phyloP scores from a whole-genome alignment of 2,888 invertebrate species.

The Eurytoma adleriae region DNA sequence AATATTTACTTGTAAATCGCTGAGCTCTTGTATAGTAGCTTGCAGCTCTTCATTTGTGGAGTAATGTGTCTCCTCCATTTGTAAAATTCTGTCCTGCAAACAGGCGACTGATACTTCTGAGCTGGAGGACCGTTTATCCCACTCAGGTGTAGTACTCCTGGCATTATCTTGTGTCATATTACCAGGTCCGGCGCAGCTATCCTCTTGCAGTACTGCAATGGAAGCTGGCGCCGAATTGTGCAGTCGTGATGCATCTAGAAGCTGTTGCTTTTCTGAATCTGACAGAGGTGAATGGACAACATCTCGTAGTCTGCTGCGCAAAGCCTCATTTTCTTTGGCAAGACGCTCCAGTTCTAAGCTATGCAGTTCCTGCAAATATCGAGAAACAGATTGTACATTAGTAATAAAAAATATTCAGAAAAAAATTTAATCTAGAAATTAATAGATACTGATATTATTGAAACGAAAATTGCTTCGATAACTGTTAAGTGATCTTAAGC shows the following conservation, averaged over 20 bases:
- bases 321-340: slow-evolving; percentile 86
- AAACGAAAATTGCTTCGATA: too few relatives aligned
- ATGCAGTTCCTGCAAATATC: slow-evolving; percentile 79
- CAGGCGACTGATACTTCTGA: slow-evolving; percentile 94
- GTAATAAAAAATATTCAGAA: not conserved
- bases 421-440: not conserved
- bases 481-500: too few relatives aligned
- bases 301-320: slow-evolving; percentile 86
- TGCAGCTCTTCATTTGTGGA: slow-evolving; percentile 95
- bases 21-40: slow-evolving; percentile 94
- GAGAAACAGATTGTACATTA: not conserved
- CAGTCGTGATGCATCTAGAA: slow-evolving; percentile 83
- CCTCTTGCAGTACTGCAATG: slow-evolving; percentile 78
- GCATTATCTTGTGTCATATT: slow-evolving; percentile 76
- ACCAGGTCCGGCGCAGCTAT: slow-evolving; percentile 59
- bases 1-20: slow-evolving; percentile 86
- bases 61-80: slow-evolving; percentile 93
- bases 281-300: slow-evolving; percentile 89
- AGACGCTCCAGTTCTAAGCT: slow-evolving; percentile 82
- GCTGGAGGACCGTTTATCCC: slow-evolving; percentile 94
- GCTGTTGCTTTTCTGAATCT: slow-evolving; percentile 89
- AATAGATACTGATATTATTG: too few relatives aligned
- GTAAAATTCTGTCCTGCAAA: slow-evolving; percentile 93
- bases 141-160: slow-evolving; percentile 88
- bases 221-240: slow-evolving; percentile 90